Percentiles rank a stretch among this genome's conserved stretches.
These are phyloP conservation scores for Lissonota sp. DNA, from an alignment of 2,888 invertebrate genomes.

Conservation along the genomic window DNA sequence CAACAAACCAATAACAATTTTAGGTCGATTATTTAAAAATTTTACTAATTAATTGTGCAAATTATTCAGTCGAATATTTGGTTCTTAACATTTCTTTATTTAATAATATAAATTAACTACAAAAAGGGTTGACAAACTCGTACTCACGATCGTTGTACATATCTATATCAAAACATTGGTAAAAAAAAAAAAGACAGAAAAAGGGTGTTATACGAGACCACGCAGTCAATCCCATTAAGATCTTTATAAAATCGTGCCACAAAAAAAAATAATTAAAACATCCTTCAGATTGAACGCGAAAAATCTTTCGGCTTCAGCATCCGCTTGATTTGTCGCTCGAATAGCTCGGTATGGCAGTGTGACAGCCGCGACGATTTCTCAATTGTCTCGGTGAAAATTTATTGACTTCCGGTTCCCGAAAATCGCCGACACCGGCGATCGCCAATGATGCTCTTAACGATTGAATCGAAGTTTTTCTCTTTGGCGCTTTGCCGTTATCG, in stretches of 20 bases:
- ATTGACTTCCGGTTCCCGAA: slow-evolving; percentile 54
- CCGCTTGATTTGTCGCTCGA: slow-evolving; percentile 76
- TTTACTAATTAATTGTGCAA: not conserved
- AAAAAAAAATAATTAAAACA: not conserved
- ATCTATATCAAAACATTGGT: slow-evolving; percentile 2
- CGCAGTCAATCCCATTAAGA: not conserved
- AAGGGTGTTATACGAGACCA: not conserved
- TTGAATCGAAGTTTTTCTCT: slow-evolving; percentile 71
- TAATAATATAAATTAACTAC: slow-evolving; percentile 64
- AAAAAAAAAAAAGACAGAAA: too few relatives aligned
- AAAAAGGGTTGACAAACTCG: slow-evolving; percentile 29
- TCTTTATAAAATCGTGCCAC: slow-evolving; percentile 12
- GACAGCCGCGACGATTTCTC: slow-evolving; percentile 74
- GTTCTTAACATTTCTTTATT: slow-evolving; percentile 21
- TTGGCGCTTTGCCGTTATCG: slow-evolving; percentile 61
- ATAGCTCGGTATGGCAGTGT: slow-evolving; percentile 74
- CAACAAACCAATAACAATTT: too few relatives aligned
- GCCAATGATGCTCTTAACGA: slow-evolving; percentile 67
- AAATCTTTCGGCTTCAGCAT: slow-evolving; percentile 65
- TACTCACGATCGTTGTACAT: slow-evolving; percentile 16
- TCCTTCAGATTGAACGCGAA: not conserved
- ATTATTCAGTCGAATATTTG: not conserved
- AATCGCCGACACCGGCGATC: slow-evolving; percentile 64
- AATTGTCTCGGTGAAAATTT: slow-evolving; percentile 68
- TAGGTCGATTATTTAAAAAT: too few relatives aligned